These are phyloP conservation scores for Channa argus DNA, from an alignment of 2,113 vertebrate species.

Conservation along the genomic window DNA sequence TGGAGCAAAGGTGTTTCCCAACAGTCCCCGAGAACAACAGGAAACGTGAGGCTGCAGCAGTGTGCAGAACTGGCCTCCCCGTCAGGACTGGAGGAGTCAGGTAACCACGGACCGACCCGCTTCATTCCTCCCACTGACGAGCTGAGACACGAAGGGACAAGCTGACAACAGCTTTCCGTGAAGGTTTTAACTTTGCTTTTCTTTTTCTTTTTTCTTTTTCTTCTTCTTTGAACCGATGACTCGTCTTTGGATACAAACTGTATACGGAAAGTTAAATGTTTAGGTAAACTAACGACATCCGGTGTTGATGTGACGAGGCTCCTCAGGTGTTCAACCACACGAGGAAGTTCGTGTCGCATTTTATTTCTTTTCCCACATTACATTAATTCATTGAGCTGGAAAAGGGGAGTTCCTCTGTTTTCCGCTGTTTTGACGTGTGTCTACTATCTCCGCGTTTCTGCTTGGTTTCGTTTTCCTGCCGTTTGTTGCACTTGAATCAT, in stretches of 20 bases:
- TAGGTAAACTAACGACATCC: too few relatives aligned
- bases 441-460: background rate
- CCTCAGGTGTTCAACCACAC: slow-evolving; percentile 68
- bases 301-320: slow-evolving; percentile 29
- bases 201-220: too few relatives aligned
- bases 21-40: slow-evolving; percentile 45
- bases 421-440: background rate
- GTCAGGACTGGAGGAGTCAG: slow-evolving; percentile 75
- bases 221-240: too few relatives aligned
- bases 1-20: too few relatives aligned
- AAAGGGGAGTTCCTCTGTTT: background rate
- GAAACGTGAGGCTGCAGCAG: slow-evolving; percentile 63
- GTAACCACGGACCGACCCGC: slow-evolving; percentile 63
- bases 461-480: slow-evolving; percentile 6
- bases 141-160: slow-evolving; percentile 12
- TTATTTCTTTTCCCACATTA: background rate
- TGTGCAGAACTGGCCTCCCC: slow-evolving; percentile 60
- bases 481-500: slow-evolving; percentile 7
- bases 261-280: too few relatives aligned
- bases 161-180: background rate
- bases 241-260: too few relatives aligned
- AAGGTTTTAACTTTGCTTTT: too few relatives aligned
- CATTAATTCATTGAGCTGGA: background rate
- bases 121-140: slow-evolving; percentile 20
- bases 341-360: slow-evolving; percentile 3